phyloP scores from a whole-genome alignment of 23 tunicate species.

The Ciona savignyi region DNA sequence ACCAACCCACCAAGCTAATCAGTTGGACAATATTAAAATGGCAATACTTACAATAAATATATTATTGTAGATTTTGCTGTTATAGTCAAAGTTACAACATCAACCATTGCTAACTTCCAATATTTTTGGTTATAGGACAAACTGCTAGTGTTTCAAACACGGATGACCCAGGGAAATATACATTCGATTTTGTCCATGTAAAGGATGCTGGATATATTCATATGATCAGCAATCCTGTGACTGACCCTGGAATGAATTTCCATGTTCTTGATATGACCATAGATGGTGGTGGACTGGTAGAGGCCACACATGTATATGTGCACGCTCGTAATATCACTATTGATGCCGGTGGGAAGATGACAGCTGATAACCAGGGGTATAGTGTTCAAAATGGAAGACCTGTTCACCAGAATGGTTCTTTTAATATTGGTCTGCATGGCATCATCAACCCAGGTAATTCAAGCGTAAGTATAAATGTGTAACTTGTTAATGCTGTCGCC shows the following conservation, averaged over 20 bases:
- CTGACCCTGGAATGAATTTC: slow-evolving; percentile 19
- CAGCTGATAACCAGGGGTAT: slow-evolving; percentile 12
- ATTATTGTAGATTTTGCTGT: no score
- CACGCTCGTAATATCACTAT: slow-evolving; percentile 21
- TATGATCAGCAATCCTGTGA: slow-evolving; percentile 17
- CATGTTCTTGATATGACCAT: slow-evolving; percentile 6
- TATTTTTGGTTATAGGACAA: no score
- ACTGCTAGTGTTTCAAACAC: no score
- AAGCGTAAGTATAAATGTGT: no score
- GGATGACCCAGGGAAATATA: slow-evolving; percentile 20
- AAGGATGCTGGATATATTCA: slow-evolving; percentile 11
- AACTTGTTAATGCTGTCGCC: no score
- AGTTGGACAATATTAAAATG: no score
- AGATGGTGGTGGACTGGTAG: slow-evolving; percentile 24
- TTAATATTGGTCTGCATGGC: slow-evolving; percentile 16
- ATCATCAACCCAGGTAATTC: slow-evolving; percentile 26
- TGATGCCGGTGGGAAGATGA: slow-evolving; percentile 19
- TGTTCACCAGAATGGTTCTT: slow-evolving; percentile 2
- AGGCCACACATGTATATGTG: slow-evolving; percentile 24
- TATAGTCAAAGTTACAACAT: no score
- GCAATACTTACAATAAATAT: no score
- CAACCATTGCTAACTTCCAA: no score
- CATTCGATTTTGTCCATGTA: slow-evolving; percentile 17
- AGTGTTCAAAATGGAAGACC: slow-evolving; percentile 7
- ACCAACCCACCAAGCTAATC: no score